Evolutionary conservation across 1,140 invertebrate species (phyloP).

Genomic region (Drosophila cardini): DNA sequence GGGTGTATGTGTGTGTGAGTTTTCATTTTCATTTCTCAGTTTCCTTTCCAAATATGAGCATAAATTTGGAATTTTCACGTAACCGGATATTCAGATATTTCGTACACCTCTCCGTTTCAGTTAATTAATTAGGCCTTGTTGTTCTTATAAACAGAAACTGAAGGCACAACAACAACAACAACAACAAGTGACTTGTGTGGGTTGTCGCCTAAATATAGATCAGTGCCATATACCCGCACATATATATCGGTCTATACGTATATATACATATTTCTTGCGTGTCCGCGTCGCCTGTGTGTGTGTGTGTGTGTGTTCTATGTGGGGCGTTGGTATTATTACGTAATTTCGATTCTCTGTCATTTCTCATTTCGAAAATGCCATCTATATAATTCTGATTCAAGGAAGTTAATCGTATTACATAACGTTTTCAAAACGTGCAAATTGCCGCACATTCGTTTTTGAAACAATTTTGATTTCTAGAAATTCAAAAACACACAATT

Average conservation of each 20-base stretch:
- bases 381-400: slow-evolving; percentile 15
- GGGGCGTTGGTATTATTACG: slow-evolving; percentile 78
- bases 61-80: slow-evolving; percentile 56
- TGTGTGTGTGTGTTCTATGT: slow-evolving; percentile 46
- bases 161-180: slow-evolving; percentile 28
- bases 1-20: slow-evolving; percentile 29
- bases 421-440: slow-evolving; percentile 22
- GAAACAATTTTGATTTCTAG: not conserved
- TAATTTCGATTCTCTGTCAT: slow-evolving; percentile 62
- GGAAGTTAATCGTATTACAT: slow-evolving; percentile 44
- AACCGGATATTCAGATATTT: slow-evolving; percentile 72
- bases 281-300: too few species aligned
- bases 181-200: slow-evolving; percentile 78
- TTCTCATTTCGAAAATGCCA: slow-evolving; percentile 15
- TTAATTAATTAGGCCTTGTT: slow-evolving; percentile 66
- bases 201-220: slow-evolving; percentile 81
- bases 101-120: slow-evolving; percentile 55
- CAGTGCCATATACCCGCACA: slow-evolving; percentile 51
- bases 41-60: slow-evolving; percentile 68
- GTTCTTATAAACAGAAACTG: slow-evolving; percentile 61
- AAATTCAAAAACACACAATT: slow-evolving; percentile 38
- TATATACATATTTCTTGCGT: not conserved
- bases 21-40: slow-evolving; percentile 25
- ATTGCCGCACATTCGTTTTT: not conserved
- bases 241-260: slow-evolving; percentile 54